Evolutionary conservation across 2,888 invertebrate genomes (phyloP), one percentile per base, ranked within the genome.

Genomic region (Andrena trimmerana): DNA sequence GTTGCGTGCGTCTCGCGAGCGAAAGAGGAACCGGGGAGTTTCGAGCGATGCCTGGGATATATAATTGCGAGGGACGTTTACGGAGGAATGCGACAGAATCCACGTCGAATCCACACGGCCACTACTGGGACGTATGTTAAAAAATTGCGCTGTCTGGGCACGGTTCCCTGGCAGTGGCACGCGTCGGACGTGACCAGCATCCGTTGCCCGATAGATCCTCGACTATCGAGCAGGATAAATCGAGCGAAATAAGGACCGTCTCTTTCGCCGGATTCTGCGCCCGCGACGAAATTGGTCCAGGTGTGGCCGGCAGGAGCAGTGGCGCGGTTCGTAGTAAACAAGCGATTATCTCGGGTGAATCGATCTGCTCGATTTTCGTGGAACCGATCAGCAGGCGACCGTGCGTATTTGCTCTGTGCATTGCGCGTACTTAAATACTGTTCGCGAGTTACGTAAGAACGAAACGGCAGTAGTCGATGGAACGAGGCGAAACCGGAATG

Each of bases 41-140:
- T 87, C 66, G 69, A 81, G 74, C 84, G 83, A 84, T 80, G 77
- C 78, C 68, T 36, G 86, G 77, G 90, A 87, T 57, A 57, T 57
- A 57, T 88, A 90, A 89, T 90, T 89, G 89, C 82, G 59, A 71
- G 72, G 63, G 77, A 70, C 77, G 65, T 87, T 90, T 87, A 89
- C 84, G 48, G 24, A 65, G 83, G 86, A 89, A 88, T 88, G 84
- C 81, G 79, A 63, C 68, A 68, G 79, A 87, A 86, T 86, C 86
- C 87, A 86, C 77, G 72, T 81, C 77, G 81, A 78, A 84, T 86
- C 71, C 83, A 80, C 78, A 24, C 57, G 31, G 0, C 10, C 27
- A 31, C 52, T 24, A 60, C 42, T 62, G 48, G 66, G 52, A 33
- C 74, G 74, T 67, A 36, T 24, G 42, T 13, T 67, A 8, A 42